Base-by-base conservation (phyloP, 2,797 vertebrate species). In the Neomorphus geoffroyi region DNA sequence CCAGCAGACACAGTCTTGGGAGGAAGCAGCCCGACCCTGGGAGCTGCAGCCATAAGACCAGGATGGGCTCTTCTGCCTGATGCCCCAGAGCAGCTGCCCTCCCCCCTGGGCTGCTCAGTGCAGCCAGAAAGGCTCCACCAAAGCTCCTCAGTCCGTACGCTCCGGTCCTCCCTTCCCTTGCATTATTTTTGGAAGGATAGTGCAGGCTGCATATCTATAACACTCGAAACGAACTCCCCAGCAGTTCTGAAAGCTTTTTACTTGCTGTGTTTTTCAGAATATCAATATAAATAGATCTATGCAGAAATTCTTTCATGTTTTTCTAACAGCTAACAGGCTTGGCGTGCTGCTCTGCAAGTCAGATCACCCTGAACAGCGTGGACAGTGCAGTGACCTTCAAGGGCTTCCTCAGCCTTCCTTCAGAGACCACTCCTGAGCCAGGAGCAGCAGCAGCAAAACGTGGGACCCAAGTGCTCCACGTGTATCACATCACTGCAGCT, bases 81-180 rank as follows among this genome's bases (percentile, higher is more conserved):
- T 12, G 32, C 10, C 13, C 66, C 3, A 5, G 69, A 8, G 4
- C 45, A 13, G 77, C 45, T 28, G 4, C 45, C 30, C 27, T 45
- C 60, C 58, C 27, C 2, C 27, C 23, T 6, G 2, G 54, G 75
- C 45, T 37, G n/a, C 30, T 23, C 8, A 8, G 33, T 9, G 64
- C 70, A 28, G 48, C 61, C 3, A 4, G 19, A 43, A 35, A 27
- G 26, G 41, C 61, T 7, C 33, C 35, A 32, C 35, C 61, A 10
- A 32, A n/a, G 56, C 57, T 9, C 2, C 0, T 9, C 64, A 6
- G 9, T 18, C 21, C 0, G 0, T 3, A 26, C 1, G 16, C 2
- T 0, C 56, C 9, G 2, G 8, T 35, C 35, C 18, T 58, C 24
- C 77, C 53, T 71, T 27, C n/a, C 57, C 9, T 24, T 4, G 7